These are phyloP conservation scores for Hoplostethus mediterraneus DNA, from an alignment of 2,797 vertebrate species.

Conservation along the genomic window DNA sequence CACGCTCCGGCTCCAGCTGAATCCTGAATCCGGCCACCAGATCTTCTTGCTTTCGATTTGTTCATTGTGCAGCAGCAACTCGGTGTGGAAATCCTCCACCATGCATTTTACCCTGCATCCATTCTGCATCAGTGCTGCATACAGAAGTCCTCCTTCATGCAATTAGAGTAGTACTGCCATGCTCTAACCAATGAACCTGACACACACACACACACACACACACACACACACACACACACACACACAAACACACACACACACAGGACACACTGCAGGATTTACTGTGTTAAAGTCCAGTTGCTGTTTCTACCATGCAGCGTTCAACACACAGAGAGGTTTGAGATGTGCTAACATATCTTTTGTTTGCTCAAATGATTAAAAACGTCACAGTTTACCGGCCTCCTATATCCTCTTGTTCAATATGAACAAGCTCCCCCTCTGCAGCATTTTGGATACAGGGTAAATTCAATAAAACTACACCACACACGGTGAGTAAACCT, in stretches of 20 bases:
- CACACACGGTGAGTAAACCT: conserved; percentile 56
- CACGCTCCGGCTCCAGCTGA: too few relatives aligned
- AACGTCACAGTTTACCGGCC: conserved; percentile 4
- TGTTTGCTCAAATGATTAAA: conserved; percentile 58
- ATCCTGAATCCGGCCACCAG: too few relatives aligned
- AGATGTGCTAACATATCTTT: conserved; percentile 1
- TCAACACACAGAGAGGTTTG: conserved; percentile 7
- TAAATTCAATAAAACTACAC: conserved; percentile 15
- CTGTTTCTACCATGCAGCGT: conserved; percentile 25
- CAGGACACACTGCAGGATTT: conserved; percentile 19
- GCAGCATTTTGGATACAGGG: conserved; percentile 12
- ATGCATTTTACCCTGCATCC: too few relatives aligned
- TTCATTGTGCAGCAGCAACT: too few relatives aligned
- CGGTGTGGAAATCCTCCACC: too few relatives aligned
- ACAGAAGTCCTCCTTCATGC: too few relatives aligned
- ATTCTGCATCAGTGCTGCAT: too few relatives aligned
- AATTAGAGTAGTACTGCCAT: not conserved
- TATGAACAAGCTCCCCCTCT: conserved; percentile 11
- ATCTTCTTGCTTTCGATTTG: too few relatives aligned
- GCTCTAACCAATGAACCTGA: not conserved
- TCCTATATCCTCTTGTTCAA: conserved; percentile 33
- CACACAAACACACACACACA: not conserved
- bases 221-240: conserved; percentile 4
- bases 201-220: conserved; percentile 12
- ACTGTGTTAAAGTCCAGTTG: conserved; percentile 20